Base-by-base conservation (phyloP, 2,797 vertebrate genomes). In the Hippoglossus hippoglossus region DNA sequence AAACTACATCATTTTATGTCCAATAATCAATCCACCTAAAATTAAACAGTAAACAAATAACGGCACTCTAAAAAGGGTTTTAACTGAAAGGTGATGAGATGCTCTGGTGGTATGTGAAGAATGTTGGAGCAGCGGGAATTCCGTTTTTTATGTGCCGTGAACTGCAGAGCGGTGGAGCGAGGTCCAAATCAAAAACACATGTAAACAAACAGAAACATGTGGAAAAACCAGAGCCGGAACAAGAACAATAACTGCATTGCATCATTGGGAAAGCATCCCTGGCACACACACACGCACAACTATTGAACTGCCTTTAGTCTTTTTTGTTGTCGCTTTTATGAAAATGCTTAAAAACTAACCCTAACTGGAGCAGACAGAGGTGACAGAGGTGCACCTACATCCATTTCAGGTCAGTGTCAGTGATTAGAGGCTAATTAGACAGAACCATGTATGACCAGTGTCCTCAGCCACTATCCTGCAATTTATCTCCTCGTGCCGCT, bases 151-250 rank as follows among this genome's bases (percentile, higher is more conserved):
- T 67, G 63, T 77, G 50, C 67, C 68, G 71, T 75, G 70, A 79
- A 63, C 73, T 41, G 57, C 34, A 31, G 58, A 57, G 65, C 5
- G 22, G 70, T 41, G 36, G 66, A 68, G 63, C 22, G 6, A 67
- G 25, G 34, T 54, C 51, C n/a, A 76, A 84, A 89, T 83, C 21
- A 70, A 57, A 88, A 89, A 83, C 87, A 89, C 16, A 54, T 85
- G 86, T 53, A 63, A 75, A 73, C 63, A 80, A 74, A 77, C 57
- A 39, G 50, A 11, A 73, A 71, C 39, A 54, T 73, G 71, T 11
- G 6, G 47, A 1, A 64, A 75, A 39, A 44, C 63, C 25, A 26
- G 5, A 25, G 53, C 1, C 34, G 8, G 63, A 70, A 67, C 19
- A 46, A 64, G 19, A 68, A 11, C 11, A 21, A 44, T 41, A 61